These are phyloP conservation scores for Dipodomys ordii DNA, from an alignment of 2,113 vertebrate species.

Conservation along the genomic window DNA sequence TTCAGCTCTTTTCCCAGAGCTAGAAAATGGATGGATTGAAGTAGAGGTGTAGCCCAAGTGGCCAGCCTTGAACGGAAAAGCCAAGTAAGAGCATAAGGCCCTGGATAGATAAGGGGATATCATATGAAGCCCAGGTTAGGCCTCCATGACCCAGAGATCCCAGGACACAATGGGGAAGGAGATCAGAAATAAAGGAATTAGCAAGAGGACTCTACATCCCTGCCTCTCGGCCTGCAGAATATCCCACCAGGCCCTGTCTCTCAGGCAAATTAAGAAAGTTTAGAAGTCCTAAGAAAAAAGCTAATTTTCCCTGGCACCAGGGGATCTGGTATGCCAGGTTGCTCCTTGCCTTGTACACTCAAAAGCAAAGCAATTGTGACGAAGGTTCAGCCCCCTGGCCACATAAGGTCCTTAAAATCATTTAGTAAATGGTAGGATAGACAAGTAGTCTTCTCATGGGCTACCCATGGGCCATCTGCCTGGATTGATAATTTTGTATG, in stretches of 20 bases:
- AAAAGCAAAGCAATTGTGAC: too few species aligned
- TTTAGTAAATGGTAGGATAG: too few species aligned
- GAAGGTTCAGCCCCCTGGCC: too few species aligned
- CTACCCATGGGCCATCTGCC: too few species aligned
- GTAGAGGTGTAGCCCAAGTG: too few species aligned
- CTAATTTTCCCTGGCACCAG: not conserved
- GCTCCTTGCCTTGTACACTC: not conserved
- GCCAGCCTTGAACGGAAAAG: too few species aligned
- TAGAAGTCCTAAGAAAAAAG: not conserved
- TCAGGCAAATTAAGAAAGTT: not conserved
- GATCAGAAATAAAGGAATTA: not conserved
- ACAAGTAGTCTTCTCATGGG: too few species aligned
- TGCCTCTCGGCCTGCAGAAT: not conserved
- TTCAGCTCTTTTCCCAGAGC: not conserved
- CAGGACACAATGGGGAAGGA: not conserved
- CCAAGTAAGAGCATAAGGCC: too few species aligned
- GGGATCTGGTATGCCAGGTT: not conserved
- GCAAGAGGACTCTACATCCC: not conserved
- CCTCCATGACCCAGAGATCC: not conserved
- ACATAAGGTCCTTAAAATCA: too few species aligned
- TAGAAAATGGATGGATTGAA: not conserved
- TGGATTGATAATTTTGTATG: too few species aligned
- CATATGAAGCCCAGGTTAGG: not conserved
- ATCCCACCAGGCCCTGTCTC: not conserved
- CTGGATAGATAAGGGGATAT: not conserved